Evolutionary conservation across 2,113 vertebrate genomes (phyloP), one percentile per base, ranked within the genome.

Genomic region (Formicarius rufipectus): DNA sequence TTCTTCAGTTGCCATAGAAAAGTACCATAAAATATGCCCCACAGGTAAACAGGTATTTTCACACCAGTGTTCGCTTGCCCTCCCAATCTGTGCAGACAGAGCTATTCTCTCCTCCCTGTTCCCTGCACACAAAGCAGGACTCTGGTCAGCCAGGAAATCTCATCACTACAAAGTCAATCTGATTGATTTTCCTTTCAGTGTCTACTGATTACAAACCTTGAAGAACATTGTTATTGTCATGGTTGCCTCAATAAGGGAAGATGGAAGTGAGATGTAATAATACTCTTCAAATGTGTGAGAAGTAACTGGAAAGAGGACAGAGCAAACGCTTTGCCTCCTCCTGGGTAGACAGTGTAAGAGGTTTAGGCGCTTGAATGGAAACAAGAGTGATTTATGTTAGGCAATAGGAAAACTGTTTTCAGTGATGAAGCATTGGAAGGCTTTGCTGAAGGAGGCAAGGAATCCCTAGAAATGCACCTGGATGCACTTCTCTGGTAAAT

Each of bases 181-280:
- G 53, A 96, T 93, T 82, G 93, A 96, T 96, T 95, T 96, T 87
- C 66, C 64, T 87, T 93, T 91, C 89, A 2, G 2, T 44, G 37
- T 39, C n/a, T 69, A 58, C 90, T 35, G 84, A 91, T 82, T 79
- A 76, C 44, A 92, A 87, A 66, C 49, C n/a, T 76, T n/a, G 68
- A 89, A 79, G 87, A 91, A 92, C 87, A 79, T 95, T 87, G 74
- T 71, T 90, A 74, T 67, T 93, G 88, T 83, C 90, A 71, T 23
- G 58, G 79, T 59, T 88, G 78, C 59, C 45, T 93, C 94, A 90
- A 23, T 68, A 90, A 92, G 63, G 0, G 0, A 85, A 88, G 75
- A 73, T 12, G 17, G 39, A 79, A 91, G n/a, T 28, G 25, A 91
- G 31, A 45, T 19, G 44, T n/a, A 91, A 20, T 27, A 93, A 90